Evolutionary conservation across 2,888 invertebrate genomes (phyloP).

Genomic region (Cancer borealis): DNA sequence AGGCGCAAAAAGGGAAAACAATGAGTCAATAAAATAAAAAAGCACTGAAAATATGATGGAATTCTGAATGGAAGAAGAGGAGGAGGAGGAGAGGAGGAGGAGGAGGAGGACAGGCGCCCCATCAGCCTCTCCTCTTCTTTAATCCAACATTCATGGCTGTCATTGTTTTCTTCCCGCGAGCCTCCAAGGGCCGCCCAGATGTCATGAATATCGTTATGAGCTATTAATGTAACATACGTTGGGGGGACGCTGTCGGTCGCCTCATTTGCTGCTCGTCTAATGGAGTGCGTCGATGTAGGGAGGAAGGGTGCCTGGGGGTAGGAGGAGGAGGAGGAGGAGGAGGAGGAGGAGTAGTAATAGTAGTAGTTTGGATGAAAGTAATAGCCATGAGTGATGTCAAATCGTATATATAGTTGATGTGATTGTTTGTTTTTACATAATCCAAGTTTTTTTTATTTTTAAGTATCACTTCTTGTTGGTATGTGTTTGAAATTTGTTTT

Average conservation of each 20-base stretch:
- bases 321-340: neutral
- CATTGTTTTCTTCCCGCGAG: neutral
- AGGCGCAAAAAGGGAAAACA: neutral
- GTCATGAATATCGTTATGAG: slow-evolving; percentile 56
- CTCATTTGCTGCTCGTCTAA: slow-evolving; percentile 47
- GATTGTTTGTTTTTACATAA: too few species aligned
- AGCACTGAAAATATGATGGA: neutral
- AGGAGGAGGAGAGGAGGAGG: neutral
- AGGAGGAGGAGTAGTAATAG: neutral
- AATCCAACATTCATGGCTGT: neutral
- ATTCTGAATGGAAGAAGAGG: neutral
- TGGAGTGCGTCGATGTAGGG: neutral
- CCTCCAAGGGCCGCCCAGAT: slow-evolving; percentile 21
- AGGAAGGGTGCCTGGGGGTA: neutral
- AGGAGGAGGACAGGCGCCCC: neutral
- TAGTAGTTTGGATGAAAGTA: neutral
- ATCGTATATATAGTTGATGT: too few species aligned
- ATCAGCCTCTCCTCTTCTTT: neutral
- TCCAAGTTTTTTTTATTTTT: too few species aligned
- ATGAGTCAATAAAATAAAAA: neutral
- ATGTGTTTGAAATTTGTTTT: too few species aligned
- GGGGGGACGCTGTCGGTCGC: slow-evolving; percentile 29
- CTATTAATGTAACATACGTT: slow-evolving; percentile 33
- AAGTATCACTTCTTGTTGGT: too few species aligned
- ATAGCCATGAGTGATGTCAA: neutral